Evolutionary conservation across 2,113 vertebrate species (phyloP).

Genomic region (Aspidoscelis tigris): DNA sequence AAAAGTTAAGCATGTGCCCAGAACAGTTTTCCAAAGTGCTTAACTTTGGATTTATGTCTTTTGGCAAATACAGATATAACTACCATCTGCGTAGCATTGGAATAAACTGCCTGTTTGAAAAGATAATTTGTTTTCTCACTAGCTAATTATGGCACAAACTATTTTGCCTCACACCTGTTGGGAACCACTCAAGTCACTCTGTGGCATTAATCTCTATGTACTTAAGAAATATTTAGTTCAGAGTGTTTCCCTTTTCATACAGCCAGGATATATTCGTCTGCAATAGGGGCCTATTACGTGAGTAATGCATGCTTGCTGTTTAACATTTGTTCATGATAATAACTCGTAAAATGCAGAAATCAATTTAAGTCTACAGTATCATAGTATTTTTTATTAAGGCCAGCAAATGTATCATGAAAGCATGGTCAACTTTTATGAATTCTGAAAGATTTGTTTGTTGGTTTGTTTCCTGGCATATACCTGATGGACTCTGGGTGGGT

Average conservation of each 20-base stretch:
- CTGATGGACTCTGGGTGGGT: too few species aligned
- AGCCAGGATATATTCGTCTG: background rate
- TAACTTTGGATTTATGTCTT: background rate
- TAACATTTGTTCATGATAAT: too few species aligned
- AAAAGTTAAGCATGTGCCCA: background rate
- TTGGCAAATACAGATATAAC: background rate
- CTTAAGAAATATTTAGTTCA: background rate
- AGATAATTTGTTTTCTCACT: background rate
- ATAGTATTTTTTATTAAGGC: too few species aligned
- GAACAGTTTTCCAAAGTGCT: background rate
- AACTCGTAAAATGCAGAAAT: too few species aligned
- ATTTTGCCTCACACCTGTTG: background rate
- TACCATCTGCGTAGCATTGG: background rate
- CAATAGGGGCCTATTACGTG: background rate
- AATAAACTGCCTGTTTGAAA: background rate
- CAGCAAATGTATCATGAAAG: too few species aligned
- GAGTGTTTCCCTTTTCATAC: slow-evolving; percentile 22
- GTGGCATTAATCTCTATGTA: background rate
- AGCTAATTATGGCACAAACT: slow-evolving; percentile 16
- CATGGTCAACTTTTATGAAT: too few species aligned
- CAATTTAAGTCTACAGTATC: too few species aligned
- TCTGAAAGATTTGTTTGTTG: too few species aligned
- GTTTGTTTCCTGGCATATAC: too few species aligned
- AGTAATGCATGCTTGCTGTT: background rate
- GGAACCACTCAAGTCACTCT: background rate